Percentiles rank a stretch among this genome's conserved stretches.
Evolutionary conservation across 2,113 vertebrate genomes (phyloP).

Genomic region (Petrocephalus microphthalmus): DNA sequence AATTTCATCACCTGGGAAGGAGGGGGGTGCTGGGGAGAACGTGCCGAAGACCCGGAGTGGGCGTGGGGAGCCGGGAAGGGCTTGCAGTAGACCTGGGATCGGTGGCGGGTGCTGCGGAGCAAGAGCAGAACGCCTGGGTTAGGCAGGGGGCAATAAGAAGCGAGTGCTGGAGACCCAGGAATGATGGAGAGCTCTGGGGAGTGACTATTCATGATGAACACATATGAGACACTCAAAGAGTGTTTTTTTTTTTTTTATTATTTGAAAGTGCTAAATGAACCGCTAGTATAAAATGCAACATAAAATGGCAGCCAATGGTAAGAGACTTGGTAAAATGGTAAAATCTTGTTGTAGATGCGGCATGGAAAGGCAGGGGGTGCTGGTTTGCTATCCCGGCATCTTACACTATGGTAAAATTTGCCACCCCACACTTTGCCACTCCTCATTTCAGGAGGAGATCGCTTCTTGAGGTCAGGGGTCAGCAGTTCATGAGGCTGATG

Average conservation of each 20-base stretch:
- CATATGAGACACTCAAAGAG: neutral
- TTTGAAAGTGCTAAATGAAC: neutral
- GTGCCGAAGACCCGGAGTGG: neutral
- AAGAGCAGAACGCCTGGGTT: neutral
- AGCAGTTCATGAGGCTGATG: neutral
- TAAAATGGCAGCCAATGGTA: neutral
- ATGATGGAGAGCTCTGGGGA: neutral
- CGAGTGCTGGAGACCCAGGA: neutral
- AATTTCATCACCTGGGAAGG: neutral
- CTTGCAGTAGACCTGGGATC: too few relatives aligned
- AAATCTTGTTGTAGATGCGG: neutral
- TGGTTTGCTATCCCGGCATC: neutral
- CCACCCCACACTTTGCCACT: too few relatives aligned
- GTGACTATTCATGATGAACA: neutral
- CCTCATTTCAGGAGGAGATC: neutral
- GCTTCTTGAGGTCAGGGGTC: neutral
- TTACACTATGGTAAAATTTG: neutral
- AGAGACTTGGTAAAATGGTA: neutral
- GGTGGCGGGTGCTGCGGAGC: too few relatives aligned
- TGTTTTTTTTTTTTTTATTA: neutral
- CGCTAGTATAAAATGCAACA: neutral
- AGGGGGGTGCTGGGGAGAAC: neutral
- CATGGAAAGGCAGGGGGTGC: neutral
- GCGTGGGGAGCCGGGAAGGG: neutral
- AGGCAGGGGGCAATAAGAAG: neutral